Evolutionary conservation across 2,113 vertebrate species (phyloP).

Genomic region (cat (Felis catus)): DNA sequence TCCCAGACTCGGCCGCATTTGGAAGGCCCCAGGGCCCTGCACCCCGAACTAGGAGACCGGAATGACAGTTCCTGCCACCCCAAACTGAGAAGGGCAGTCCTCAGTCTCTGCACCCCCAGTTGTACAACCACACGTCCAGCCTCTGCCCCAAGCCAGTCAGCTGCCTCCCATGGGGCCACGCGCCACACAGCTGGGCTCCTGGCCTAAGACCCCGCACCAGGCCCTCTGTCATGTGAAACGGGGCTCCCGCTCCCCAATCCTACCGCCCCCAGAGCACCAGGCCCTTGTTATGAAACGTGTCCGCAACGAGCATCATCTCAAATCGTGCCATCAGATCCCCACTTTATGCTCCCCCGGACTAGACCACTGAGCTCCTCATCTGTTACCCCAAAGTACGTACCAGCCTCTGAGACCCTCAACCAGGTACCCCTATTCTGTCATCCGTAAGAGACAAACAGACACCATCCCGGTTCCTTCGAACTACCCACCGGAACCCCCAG

Average conservation of each 20-base stretch:
- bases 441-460: background rate
- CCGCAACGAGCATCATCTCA: background rate
- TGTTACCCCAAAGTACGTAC: background rate
- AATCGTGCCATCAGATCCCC: background rate
- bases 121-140: background rate
- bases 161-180: background rate
- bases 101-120: background rate
- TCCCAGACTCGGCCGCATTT: background rate
- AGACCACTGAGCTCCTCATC: background rate
- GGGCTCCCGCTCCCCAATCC: background rate
- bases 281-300: background rate
- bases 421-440: background rate
- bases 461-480: background rate
- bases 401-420: background rate
- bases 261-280: background rate
- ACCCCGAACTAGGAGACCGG: background rate
- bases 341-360: background rate
- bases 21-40: background rate
- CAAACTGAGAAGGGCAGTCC: background rate
- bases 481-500: background rate
- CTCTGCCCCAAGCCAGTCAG: background rate
- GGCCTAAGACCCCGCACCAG: background rate
- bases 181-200: background rate
- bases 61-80: background rate
- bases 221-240: background rate